Base-by-base conservation (phyloP, 2,113 vertebrate species). In the Chamaetylas fuelleborni region DNA sequence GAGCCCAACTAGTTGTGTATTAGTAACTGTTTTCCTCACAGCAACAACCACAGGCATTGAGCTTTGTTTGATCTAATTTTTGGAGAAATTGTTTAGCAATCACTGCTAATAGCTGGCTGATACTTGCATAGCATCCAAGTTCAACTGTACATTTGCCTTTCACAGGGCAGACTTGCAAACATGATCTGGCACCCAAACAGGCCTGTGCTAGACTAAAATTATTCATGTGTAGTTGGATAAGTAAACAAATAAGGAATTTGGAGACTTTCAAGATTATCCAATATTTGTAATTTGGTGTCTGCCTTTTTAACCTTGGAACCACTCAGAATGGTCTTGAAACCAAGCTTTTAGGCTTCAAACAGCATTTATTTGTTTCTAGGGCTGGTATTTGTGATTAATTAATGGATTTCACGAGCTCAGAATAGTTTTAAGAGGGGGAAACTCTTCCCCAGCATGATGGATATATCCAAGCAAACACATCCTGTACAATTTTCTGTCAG, bases 171-270 rank as follows among this genome's bases (percentile, higher is more conserved):
- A 91, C 90, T 93, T 97, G 58, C 73, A 88, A 96, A 96, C 72
- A 90, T 60, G 84, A 94, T 94, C 81, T 97, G 94, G 92, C 91
- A 97, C 89, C 90, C 65, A 40, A 96, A 92, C 93, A 97, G 82
- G 97, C 87, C 95, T 95, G 70, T 93, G 91, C 95, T 97, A 96
- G 97, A 96, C 92, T 96, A 65, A 88, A 88, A 93, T 89, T 94
- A 91, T 97, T 96, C 90, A 90, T 93, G 79, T 95, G 60, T 71
- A 95, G 96, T 95, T 26, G 48, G 71, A 83, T 96, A 89, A 95
- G 83, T 95, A 96, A 98, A 97, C 95, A 97, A 96, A 97, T 81
- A 78, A 88, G 94, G 92, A 97, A 97, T 98, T 92, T 92, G 71
- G 92, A 90, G 73, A 86, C 88, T 90, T 93, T 94, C 83, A 51